Conservation (phyloP, 1,140 invertebrate genomes). For the Belonocnema kinseyi region DNA sequence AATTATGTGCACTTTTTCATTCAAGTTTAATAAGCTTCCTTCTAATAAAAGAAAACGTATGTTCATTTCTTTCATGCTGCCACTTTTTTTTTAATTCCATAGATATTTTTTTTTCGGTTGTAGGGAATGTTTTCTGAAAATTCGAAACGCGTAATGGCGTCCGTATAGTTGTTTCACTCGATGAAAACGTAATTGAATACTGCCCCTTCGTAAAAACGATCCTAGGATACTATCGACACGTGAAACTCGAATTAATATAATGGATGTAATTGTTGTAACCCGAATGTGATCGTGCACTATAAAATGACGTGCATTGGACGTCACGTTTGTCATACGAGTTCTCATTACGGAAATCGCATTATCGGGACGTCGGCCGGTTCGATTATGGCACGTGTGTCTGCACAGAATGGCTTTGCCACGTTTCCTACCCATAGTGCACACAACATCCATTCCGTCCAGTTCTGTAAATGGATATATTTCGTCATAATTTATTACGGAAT, state of each 20-base stretch:
- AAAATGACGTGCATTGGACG: slow-evolving; percentile 22
- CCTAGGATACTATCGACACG: neutral
- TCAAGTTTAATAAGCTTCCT: too few relatives aligned
- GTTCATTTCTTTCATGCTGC: too few relatives aligned
- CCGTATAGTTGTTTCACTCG: neutral
- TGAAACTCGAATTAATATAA: slow-evolving; percentile 28
- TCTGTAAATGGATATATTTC: neutral
- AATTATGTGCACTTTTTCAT: too few relatives aligned
- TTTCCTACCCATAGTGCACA: neutral
- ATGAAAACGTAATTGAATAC: neutral
- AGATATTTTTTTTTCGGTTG: neutral
- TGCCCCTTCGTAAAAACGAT: neutral
- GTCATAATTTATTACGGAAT: neutral
- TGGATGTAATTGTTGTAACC: slow-evolving; percentile 22
- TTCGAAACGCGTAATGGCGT: neutral
- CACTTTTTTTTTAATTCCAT: too few relatives aligned
- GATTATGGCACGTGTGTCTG: slow-evolving; percentile 24
- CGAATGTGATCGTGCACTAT: slow-evolving; percentile 1
- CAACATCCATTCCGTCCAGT: neutral
- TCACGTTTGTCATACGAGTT: slow-evolving; percentile 28
- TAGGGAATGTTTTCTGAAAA: neutral
- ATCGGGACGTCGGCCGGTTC: slow-evolving; percentile 12
- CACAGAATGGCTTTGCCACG: slow-evolving; percentile 18
- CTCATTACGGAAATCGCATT: slow-evolving; percentile 28
- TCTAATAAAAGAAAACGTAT: too few relatives aligned